These are phyloP conservation scores for Scaeva pyrastri DNA, from an alignment of 2,888 invertebrate genomes.

Conservation along the genomic window DNA sequence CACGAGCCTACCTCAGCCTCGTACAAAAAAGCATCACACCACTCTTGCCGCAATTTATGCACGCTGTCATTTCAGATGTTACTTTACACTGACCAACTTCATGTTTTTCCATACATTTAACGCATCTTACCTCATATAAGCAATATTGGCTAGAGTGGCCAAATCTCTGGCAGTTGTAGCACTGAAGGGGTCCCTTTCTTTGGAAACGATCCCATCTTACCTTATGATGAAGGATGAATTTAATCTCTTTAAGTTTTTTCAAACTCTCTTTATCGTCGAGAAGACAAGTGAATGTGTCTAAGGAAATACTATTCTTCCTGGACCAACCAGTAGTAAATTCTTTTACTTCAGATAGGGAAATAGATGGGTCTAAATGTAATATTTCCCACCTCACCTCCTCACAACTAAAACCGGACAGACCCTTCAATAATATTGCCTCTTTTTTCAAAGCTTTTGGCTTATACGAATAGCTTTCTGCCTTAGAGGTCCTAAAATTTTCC, in stretches of 20 bases:
- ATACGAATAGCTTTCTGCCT: background rate
- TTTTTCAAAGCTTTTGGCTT: slow-evolving; percentile 1
- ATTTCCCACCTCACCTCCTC: background rate
- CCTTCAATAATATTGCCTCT: background rate
- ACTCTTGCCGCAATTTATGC: too few relatives aligned
- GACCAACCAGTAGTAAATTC: background rate
- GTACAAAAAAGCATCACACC: too few relatives aligned
- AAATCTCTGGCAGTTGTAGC: background rate
- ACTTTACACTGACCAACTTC: background rate
- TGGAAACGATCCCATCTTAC: background rate
- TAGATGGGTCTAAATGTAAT: background rate
- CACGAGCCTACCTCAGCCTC: too few relatives aligned
- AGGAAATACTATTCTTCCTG: too few relatives aligned
- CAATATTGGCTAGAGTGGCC: background rate
- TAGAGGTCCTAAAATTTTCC: background rate
- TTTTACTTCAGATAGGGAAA: background rate
- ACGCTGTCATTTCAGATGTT: background rate
- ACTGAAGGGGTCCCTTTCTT: background rate
- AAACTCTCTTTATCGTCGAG: background rate
- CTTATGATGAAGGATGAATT: background rate
- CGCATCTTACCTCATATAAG: background rate
- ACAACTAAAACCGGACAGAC: background rate
- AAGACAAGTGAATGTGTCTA: background rate
- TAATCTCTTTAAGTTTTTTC: background rate
- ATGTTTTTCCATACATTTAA: background rate